Evolutionary conservation across 2,113 vertebrate genomes (phyloP).

Genomic region (Mohoua ochrocephala): DNA sequence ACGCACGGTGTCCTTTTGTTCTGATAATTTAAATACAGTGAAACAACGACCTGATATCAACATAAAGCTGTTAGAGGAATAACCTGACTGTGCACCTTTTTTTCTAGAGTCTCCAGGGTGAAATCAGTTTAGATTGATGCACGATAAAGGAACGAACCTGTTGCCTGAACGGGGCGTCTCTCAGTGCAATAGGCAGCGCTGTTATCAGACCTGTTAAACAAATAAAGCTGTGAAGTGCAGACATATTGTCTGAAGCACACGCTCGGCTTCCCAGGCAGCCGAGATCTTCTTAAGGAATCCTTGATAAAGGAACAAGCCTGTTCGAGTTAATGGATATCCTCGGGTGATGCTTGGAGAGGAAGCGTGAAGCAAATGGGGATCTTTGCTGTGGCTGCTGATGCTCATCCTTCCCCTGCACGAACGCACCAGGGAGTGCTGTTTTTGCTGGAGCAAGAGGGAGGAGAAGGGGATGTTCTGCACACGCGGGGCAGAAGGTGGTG

Average conservation of each 20-base stretch:
- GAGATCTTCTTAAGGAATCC: conserved; percentile 32
- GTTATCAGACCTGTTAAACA: conserved; percentile 54
- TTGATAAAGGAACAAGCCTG: conserved; percentile 35
- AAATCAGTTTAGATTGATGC: conserved; percentile 42
- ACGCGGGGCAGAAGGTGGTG: background rate
- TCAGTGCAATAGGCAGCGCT: conserved; percentile 17
- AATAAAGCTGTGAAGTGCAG: conserved; percentile 53
- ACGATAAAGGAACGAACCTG: background rate
- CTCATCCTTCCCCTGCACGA: background rate
- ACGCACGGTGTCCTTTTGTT: background rate
- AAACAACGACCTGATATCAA: background rate
- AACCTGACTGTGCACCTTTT: conserved; percentile 1
- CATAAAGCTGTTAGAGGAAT: conserved; percentile 1
- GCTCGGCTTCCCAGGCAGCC: background rate
- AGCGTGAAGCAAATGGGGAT: background rate
- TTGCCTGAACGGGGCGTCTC: background rate
- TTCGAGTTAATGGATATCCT: background rate
- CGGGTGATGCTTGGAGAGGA: background rate
- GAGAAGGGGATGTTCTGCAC: background rate
- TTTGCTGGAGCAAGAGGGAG: background rate
- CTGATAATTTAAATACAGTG: conserved; percentile 39
- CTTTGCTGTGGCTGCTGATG: background rate
- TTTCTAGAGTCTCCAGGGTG: background rate
- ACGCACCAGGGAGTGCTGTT: rapidly evolving
- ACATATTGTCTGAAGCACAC: background rate